Evolutionary conservation across 2,113 vertebrate genomes (phyloP), one percentile per base, ranked within the genome.

Genomic region (Hassar affinis): DNA sequence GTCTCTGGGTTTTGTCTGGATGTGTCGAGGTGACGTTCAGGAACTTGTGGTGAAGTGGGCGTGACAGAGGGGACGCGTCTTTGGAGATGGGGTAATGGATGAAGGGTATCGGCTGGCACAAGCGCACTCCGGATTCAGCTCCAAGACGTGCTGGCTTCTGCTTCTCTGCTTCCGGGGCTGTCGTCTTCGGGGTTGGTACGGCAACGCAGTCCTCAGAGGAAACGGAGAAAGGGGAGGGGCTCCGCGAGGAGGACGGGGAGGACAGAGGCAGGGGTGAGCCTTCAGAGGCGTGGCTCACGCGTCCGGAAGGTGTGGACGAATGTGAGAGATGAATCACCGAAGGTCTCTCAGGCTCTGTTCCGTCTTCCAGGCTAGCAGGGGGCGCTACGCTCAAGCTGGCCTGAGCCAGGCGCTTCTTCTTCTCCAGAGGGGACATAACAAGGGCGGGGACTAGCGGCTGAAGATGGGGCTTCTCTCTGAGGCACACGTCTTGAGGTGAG

Each of bases 341-440:
- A 12, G 94, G 94, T 69, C 93, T 90, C 57, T 92, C 92, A n/a
- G 59, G 81, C 51, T 87, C 86, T 47, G 85, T 90, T 7, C 90
- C 90, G 68, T 93, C 93, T 0, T 83, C 86, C 38, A 85, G 85
- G 52, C 57, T 83, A 59, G 89, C 81, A 75, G 82, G 85, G 6
- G 22, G 11, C 0, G 86, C 81, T 18, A 87, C 27, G 12, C 83
- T 86, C 0, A 94, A 91, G 91, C 95, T 97, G 56, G 96, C 97
- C 90, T 98, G 97, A 2, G 97, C 97, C 90, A 96, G 83, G 27
- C 96, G 93, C 87, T 99, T 98, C 88, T 99, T 99, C 81, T 98
- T 98, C 91, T 97, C 97, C 90, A 99, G 90, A 0, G 97, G 97
- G 1, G 97, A 99, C 91, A 98, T 97, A 88, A 97, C 95, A 85